A percentile compares a stretch with the other conserved stretches of the same genome.
Conservation (phyloP, 2,797 vertebrate genomes). For the Anomalospiza imberbis region DNA sequence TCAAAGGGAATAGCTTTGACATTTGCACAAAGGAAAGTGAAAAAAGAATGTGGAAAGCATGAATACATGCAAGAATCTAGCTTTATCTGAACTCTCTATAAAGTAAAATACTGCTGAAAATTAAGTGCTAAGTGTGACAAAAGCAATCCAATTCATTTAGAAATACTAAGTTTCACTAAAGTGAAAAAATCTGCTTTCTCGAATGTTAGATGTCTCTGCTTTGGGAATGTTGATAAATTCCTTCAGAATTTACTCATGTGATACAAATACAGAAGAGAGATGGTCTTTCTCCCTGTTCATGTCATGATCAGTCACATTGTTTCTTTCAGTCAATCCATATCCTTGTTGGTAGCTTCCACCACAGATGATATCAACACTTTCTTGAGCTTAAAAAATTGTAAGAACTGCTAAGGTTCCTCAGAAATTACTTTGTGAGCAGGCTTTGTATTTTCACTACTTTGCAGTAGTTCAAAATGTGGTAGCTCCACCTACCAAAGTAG, state of each 20-base stretch:
- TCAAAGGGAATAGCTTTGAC: conserved; percentile 32
- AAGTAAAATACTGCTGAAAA: conserved; percentile 1
- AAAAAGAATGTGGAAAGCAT: conserved; percentile 10
- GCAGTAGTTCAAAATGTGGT: neutral
- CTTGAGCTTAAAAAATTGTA: neutral
- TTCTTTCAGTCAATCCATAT: neutral
- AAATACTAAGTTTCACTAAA: neutral
- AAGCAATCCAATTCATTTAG: neutral
- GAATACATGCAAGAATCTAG: neutral
- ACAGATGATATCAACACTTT: neutral
- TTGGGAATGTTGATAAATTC: neutral
- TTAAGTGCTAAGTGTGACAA: neutral
- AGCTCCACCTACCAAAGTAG: neutral
- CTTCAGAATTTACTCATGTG: neutral
- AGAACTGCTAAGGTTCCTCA: neutral
- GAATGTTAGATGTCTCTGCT: neutral
- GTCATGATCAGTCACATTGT: neutral
- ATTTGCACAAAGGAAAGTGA: conserved; percentile 4
- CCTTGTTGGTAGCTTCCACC: neutral
- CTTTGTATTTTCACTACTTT: neutral
- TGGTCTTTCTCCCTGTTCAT: neutral
- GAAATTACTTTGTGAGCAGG: neutral
- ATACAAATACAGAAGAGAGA: neutral
- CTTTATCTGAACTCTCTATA: neutral
- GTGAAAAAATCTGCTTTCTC: neutral